These are phyloP conservation scores for Aeoliscus strigatus DNA, from an alignment of 2,797 vertebrate species.

Conservation along the genomic window DNA sequence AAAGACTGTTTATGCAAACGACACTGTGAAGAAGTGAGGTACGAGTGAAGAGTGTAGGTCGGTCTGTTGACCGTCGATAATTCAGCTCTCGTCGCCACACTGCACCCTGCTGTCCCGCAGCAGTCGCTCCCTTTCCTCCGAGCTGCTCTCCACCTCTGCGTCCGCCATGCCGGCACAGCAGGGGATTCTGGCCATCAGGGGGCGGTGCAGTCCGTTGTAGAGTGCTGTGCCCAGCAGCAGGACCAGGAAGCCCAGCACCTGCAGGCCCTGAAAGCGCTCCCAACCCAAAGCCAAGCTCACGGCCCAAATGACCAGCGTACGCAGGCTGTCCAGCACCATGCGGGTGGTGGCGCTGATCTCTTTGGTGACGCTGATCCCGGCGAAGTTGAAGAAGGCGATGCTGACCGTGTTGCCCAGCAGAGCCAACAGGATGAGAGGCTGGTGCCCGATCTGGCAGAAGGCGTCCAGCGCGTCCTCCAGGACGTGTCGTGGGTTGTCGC, in stretches of 20 bases:
- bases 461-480: conserved; percentile 87
- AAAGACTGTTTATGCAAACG: too few relatives aligned
- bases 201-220: conserved; percentile 86
- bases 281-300: conserved; percentile 85
- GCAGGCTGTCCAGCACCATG: conserved; percentile 95
- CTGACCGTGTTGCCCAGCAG: conserved; percentile 88
- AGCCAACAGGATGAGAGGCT: conserved; percentile 82
- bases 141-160: conserved; percentile 28
- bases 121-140: conserved; percentile 65
- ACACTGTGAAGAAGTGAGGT: neutral
- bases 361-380: conserved; percentile 93
- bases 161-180: conserved; percentile 21
- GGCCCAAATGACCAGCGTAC: conserved; percentile 87
- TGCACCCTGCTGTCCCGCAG: conserved; percentile 41
- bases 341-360: conserved; percentile 95
- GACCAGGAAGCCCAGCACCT: conserved; percentile 87
- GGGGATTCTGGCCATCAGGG: conserved; percentile 73
- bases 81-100: conserved; percentile 39
- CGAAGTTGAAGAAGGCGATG: conserved; percentile 97
- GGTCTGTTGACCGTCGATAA: neutral
- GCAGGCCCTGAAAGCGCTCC: conserved; percentile 85
- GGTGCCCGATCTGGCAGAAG: conserved; percentile 86
- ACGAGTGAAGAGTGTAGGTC: neutral
- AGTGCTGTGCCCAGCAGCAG: conserved; percentile 80
- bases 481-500: conserved; percentile 71